These are phyloP conservation scores for Microcebus murinus DNA, from an alignment of 2,113 vertebrate species.

Conservation along the genomic window DNA sequence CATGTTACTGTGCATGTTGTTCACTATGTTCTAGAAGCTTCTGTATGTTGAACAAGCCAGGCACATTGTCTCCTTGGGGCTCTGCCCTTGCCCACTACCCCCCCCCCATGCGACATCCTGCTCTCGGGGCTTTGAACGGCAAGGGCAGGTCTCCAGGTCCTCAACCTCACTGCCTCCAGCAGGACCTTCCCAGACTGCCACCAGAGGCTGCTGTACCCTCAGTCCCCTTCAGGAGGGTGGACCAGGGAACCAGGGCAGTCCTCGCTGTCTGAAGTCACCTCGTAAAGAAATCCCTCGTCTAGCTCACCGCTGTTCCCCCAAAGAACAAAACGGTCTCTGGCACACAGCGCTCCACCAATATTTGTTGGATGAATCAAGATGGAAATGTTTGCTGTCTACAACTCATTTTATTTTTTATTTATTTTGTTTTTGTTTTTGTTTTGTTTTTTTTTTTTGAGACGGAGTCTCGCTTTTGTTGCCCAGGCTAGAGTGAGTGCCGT, in stretches of 20 bases:
- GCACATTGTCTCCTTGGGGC: not conserved
- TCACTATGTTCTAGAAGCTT: not conserved
- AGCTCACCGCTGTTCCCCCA: not conserved
- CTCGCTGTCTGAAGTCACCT: slow-evolving; percentile 5
- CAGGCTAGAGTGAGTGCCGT: too few relatives aligned
- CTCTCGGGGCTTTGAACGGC: not conserved
- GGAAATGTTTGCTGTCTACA: slow-evolving; percentile 17
- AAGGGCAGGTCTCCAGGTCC: not conserved
- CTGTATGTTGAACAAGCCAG: not conserved
- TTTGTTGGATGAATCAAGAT: slow-evolving; percentile 6
- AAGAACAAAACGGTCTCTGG: not conserved
- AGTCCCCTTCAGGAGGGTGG: not conserved
- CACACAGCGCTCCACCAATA: not conserved
- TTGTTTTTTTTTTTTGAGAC: too few relatives aligned
- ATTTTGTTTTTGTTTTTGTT: too few relatives aligned
- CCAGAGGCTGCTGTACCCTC: not conserved
- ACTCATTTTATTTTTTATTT: not conserved
- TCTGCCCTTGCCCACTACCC: not conserved
- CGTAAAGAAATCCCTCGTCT: not conserved
- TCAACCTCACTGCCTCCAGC: not conserved
- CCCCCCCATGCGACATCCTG: not conserved
- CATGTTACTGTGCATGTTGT: not conserved
- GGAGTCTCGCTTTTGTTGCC: too few relatives aligned
- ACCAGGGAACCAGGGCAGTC: not conserved
- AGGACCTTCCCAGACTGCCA: not conserved